These are phyloP conservation scores for Pachyrhynchus sulphureomaculatus DNA, from an alignment of 1,140 invertebrate species.

Conservation along the genomic window DNA sequence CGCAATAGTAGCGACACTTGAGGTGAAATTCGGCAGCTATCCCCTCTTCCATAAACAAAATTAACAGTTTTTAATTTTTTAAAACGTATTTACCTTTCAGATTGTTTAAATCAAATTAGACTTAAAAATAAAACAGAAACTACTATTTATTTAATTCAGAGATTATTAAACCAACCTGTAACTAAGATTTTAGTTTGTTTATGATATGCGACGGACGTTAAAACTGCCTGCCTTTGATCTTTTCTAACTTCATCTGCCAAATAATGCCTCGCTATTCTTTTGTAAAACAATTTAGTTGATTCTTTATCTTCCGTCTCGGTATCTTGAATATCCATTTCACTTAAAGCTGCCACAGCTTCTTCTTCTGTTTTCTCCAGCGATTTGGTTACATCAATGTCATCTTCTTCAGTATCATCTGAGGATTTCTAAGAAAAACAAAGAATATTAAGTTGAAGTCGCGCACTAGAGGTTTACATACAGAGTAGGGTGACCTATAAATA, in stretches of 20 bases:
- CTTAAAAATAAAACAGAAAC: no score
- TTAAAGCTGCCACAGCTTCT: conserved; percentile 54
- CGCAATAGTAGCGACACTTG: no score
- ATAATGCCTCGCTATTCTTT: conserved; percentile 69
- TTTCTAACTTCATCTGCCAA: conserved; percentile 69
- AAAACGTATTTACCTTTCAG: no score
- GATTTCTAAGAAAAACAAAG: conserved; percentile 33
- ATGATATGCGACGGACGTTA: conserved; percentile 83
- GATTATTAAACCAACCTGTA: conserved; percentile 53
- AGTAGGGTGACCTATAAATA: no score
- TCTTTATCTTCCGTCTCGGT: conserved; percentile 51
- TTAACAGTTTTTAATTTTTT: no score
- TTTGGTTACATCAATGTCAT: conserved; percentile 58
- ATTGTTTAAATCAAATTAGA: no score
- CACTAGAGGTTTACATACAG: no score
- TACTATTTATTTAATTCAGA: no score
- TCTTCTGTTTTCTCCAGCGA: conserved; percentile 54
- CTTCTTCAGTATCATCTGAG: conserved; percentile 56
- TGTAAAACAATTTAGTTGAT: conserved; percentile 64
- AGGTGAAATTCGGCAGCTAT: no score
- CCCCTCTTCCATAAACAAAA: no score
- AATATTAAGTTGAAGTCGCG: no score
- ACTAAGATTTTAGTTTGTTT: conserved; percentile 75
- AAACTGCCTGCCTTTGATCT: conserved; percentile 58
- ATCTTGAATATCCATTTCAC: conserved; percentile 52